Percentiles rank a stretch among this genome's conserved stretches.
Evolutionary conservation across 2,888 invertebrate species (phyloP).

Genomic region (Thymelicus acteon): DNA sequence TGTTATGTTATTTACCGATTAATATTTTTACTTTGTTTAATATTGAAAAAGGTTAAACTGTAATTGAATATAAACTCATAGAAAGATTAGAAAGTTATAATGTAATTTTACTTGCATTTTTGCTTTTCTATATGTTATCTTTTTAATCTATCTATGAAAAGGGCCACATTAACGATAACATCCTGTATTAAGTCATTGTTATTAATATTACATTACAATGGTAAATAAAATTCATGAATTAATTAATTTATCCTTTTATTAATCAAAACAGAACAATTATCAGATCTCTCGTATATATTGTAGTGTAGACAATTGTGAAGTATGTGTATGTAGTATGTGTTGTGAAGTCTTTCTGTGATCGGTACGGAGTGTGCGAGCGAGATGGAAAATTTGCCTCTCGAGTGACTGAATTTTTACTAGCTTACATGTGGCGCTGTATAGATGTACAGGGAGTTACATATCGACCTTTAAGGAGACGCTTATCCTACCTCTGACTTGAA

Average conservation of each 20-base stretch:
- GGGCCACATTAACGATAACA: too few relatives aligned
- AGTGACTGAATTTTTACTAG: conserved; percentile 18
- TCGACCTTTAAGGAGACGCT: not conserved
- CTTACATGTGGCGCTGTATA: conserved; percentile 11
- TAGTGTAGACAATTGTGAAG: conserved; percentile 35
- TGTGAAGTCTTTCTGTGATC: conserved; percentile 39
- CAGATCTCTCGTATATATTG: conserved; percentile 41
- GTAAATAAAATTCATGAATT: not conserved
- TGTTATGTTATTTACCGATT: not conserved
- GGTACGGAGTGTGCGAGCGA: conserved; percentile 32
- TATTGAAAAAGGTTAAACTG: too few relatives aligned
- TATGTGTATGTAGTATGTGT: conserved; percentile 12
- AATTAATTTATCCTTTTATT: not conserved
- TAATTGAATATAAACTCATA: too few relatives aligned
- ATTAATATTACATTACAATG: too few relatives aligned
- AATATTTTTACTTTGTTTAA: too few relatives aligned
- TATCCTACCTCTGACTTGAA: too few relatives aligned
- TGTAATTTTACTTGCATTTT: too few relatives aligned
- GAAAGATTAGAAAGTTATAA: too few relatives aligned
- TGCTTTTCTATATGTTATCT: too few relatives aligned
- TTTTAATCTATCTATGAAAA: too few relatives aligned
- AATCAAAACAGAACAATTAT: conserved; percentile 29
- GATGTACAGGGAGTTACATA: conserved; percentile 12
- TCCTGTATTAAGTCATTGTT: too few relatives aligned
- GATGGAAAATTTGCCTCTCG: conserved; percentile 11